A percentile compares a stretch with the other conserved stretches of the same genome.
Conservation (phyloP, 2,113 vertebrate species). For the Phalacrocorax brasilianus region DNA sequence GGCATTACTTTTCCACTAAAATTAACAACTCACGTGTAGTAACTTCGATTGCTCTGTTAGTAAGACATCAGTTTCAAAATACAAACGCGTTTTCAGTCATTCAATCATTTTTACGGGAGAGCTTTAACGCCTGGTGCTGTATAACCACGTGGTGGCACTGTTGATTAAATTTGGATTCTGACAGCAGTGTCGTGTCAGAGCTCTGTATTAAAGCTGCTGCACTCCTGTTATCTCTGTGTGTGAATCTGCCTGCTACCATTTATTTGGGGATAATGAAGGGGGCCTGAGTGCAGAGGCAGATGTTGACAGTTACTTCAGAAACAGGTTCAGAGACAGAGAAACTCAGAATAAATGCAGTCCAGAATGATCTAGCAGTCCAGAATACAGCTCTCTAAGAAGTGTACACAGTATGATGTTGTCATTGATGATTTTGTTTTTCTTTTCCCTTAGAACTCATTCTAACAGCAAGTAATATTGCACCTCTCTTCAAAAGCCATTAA, state of each 20-base stretch:
- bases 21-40: background rate
- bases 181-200: background rate
- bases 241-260: background rate
- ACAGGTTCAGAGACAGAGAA: background rate
- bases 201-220: background rate
- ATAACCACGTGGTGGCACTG: slow-evolving; percentile 77
- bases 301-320: slow-evolving; percentile 2
- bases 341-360: background rate
- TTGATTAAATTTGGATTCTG: slow-evolving; percentile 68
- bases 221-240: background rate
- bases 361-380: background rate
- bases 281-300: background rate
- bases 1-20: background rate
- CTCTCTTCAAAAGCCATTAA: background rate
- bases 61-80: background rate
- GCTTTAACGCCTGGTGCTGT: background rate
- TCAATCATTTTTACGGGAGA: background rate
- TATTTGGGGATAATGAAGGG: background rate
- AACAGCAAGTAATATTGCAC: background rate
- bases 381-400: background rate
- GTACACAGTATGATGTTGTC: background rate
- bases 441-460: background rate
- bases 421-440: background rate
- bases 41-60: background rate
- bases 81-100: background rate